Base-by-base conservation (phyloP, 2,797 vertebrate species). In the Cuculus canorus region DNA sequence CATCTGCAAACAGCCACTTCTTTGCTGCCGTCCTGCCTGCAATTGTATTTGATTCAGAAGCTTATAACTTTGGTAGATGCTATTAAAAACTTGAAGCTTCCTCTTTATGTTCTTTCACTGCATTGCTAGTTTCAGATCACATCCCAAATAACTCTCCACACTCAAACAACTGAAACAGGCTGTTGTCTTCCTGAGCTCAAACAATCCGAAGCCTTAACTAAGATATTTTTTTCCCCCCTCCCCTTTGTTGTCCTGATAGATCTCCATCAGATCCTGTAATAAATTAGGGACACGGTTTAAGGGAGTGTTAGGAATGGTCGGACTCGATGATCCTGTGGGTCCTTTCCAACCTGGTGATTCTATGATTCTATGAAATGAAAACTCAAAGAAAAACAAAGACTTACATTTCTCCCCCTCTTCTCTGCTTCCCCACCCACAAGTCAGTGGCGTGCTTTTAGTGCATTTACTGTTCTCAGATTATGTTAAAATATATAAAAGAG, bases 401-500 rank as follows among this genome's bases (percentile, higher is more conserved):
- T 86, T 71, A 43, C 13, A 54, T 82, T 63, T 86, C 37, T 71
- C 48, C 52, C 82, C 41, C 41, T 93, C 41, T 64, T 82, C 82
- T 41, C 56, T 45, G 7, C 77, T 83, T 95, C 86, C 69, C 85
- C 90, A 85, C 95, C 90, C 92, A 94, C 90, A 87, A 97, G 97
- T 57, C 96, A 96, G 91, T 10, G 77, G 32, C 66, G 32, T 88
- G 95, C 94, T 96, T 96, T 96, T 95, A 96, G 88, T 80, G 93
- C 96, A 96, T 95, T 96, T 91, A 96, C 57, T 75, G 80, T 91
- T 92, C 89, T 72, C 57, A 39, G 93, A 97, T 97, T 97, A 97
- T 97, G 94, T 94, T 98, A 97, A 98, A 97, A 97, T 95, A 97
- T 91, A 97, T 92, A 93, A 97, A 97, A 96, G 86, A 90, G 73